phyloP scores from a whole-genome alignment of 2,113 vertebrate genomes.

The Verasper variegatus region DNA sequence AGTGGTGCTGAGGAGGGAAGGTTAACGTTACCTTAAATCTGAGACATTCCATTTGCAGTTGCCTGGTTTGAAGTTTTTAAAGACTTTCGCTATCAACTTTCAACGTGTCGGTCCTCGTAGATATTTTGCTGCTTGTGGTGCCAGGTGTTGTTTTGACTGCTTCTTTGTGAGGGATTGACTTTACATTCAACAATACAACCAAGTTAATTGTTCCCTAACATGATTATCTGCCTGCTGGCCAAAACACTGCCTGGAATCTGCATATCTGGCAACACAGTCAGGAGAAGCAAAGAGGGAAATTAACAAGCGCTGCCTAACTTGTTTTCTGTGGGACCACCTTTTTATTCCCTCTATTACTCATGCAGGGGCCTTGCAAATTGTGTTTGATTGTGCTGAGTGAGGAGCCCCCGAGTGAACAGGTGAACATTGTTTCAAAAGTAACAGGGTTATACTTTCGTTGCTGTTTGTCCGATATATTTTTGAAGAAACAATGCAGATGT shows the following conservation, averaged over 20 bases:
- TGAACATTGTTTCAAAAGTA: not conserved
- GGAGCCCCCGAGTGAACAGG: not conserved
- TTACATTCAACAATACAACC: constrained; percentile 66
- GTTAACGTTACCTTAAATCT: constrained; percentile 11
- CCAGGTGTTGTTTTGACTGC: constrained; percentile 47
- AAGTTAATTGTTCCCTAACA: constrained; percentile 71
- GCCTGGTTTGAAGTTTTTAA: constrained; percentile 1
- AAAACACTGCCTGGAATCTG: constrained; percentile 67
- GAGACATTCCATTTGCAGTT: not conserved
- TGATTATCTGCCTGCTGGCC: constrained; percentile 72
- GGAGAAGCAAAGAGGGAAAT: constrained; percentile 52
- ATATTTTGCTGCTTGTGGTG: constrained; percentile 20
- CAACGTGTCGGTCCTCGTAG: constrained; percentile 12
- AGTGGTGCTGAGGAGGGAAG: not conserved
- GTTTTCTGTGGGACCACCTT: constrained; percentile 45
- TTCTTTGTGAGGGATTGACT: constrained; percentile 54
- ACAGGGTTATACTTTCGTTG: too few relatives aligned
- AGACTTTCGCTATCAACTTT: constrained; percentile 15
- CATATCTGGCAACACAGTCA: constrained; percentile 74
- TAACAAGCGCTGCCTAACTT: constrained; percentile 48
- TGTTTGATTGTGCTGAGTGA: constrained; percentile 18
- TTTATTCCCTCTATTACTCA: constrained; percentile 22
- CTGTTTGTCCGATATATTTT: too few relatives aligned
- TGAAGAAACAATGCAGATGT: too few relatives aligned
- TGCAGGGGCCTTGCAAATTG: constrained; percentile 1